phyloP scores from a whole-genome alignment of 2,113 vertebrate genomes.

The Equus quagga region DNA sequence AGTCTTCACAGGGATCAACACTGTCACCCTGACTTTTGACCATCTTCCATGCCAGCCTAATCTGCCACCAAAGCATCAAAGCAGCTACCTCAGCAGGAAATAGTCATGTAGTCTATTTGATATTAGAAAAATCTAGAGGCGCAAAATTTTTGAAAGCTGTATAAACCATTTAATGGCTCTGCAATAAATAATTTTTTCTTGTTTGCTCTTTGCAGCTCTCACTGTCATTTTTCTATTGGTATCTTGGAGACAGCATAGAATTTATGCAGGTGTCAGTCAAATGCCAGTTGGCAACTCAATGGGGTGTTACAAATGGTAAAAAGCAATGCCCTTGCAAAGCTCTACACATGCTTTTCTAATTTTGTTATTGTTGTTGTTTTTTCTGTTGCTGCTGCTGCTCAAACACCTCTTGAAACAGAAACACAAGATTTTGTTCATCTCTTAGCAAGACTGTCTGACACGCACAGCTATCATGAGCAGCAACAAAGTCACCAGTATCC shows the following conservation, averaged over 20 bases:
- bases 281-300: not conserved
- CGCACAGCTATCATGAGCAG: not conserved
- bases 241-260: not conserved
- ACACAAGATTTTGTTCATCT: not conserved
- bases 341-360: not conserved
- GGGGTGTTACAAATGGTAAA: not conserved
- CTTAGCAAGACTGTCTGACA: not conserved
- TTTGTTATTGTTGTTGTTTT: not conserved
- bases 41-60: not conserved
- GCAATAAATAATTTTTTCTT: not conserved
- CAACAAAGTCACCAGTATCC: not conserved
- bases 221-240: not conserved
- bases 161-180: not conserved
- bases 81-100: not conserved
- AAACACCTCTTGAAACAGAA: constrained; percentile 18
- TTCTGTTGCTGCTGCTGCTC: not conserved
- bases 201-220: not conserved
- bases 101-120: not conserved
- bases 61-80: not conserved
- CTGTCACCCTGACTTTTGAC: not conserved
- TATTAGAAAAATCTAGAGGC: not conserved
- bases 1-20: not conserved
- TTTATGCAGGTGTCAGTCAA: not conserved
- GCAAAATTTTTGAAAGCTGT: not conserved
- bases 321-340: not conserved